A percentile compares a stretch with the other conserved stretches of the same genome.
These are phyloP conservation scores for Chlorops oryzae DNA, from an alignment of 1,140 invertebrate species.

Conservation along the genomic window DNA sequence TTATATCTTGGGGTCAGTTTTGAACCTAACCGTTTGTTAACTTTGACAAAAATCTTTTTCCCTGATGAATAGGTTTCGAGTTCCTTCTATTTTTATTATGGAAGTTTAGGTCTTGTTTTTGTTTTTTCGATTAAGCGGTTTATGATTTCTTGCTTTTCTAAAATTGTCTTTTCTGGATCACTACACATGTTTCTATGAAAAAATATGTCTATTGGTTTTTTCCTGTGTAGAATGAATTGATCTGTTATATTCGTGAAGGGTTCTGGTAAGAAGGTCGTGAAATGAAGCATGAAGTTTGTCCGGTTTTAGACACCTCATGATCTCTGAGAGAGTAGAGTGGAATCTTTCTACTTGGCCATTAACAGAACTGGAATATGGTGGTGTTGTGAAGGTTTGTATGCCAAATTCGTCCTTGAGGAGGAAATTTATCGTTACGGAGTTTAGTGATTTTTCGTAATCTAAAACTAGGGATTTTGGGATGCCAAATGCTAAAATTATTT, in stretches of 20 bases:
- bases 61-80: neutral
- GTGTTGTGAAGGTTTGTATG: slow-evolving; percentile 6
- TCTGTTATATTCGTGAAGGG: slow-evolving; percentile 15
- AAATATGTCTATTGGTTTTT: slow-evolving; percentile 9
- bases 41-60: slow-evolving; percentile 8
- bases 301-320: slow-evolving; percentile 12
- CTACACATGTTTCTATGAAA: neutral
- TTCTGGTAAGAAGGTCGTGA: slow-evolving; percentile 8
- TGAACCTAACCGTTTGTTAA: slow-evolving; percentile 9
- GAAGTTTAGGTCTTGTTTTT: neutral
- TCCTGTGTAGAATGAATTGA: slow-evolving; percentile 9
- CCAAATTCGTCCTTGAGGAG: slow-evolving; percentile 7
- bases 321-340: slow-evolving; percentile 19
- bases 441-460: slow-evolving; percentile 16
- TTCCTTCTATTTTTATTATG: slow-evolving; percentile 2
- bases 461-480: slow-evolving; percentile 10
- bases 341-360: slow-evolving; percentile 21
- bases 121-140: slow-evolving; percentile 5
- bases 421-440: slow-evolving; percentile 2
- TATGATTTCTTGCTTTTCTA: slow-evolving; percentile 1
- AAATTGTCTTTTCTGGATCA: slow-evolving; percentile 2
- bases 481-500: slow-evolving; percentile 5
- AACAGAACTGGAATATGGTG: slow-evolving; percentile 5
- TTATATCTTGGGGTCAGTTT: too few relatives aligned
- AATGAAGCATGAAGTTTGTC: slow-evolving; percentile 5